phyloP scores from a whole-genome alignment of 2,888 invertebrate genomes.

The Mythimna vitellina region DNA sequence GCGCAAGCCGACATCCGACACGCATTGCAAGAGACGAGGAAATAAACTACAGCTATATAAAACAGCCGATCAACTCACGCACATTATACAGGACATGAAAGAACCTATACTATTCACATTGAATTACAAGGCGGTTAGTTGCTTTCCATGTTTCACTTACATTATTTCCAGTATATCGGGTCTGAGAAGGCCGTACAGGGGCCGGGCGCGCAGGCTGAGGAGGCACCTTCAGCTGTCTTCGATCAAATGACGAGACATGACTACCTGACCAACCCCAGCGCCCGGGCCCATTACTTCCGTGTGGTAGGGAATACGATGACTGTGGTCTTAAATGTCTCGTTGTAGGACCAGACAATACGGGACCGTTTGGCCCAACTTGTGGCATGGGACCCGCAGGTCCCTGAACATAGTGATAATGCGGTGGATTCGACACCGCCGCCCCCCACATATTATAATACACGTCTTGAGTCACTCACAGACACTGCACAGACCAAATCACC shows the following conservation, averaged over 20 bases:
- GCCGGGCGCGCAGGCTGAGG: conserved; percentile 86
- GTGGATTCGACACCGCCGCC: conserved; percentile 86
- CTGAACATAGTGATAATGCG: conserved; percentile 86
- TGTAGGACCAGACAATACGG: conserved; percentile 82
- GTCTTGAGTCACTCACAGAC: conserved; percentile 73
- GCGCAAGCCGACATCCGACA: conserved; percentile 81
- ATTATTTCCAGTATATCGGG: conserved; percentile 80
- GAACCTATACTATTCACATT: conserved; percentile 55
- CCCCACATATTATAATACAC: conserved; percentile 86
- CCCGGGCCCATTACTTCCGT: conserved; percentile 89
- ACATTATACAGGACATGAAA: conserved; percentile 77
- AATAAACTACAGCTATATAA: conserved; percentile 76
- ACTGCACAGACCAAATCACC: conserved; percentile 80
- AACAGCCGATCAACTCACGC: conserved; percentile 72
- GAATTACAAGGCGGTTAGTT: conserved; percentile 51
- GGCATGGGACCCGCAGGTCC: conserved; percentile 78
- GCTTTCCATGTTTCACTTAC: conserved; percentile 72
- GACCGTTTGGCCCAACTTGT: conserved; percentile 82
- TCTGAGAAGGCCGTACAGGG: conserved; percentile 81
- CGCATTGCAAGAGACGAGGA: conserved; percentile 85
- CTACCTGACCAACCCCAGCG: conserved; percentile 90
- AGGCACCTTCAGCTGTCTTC: conserved; percentile 86
- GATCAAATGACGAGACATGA: conserved; percentile 88
- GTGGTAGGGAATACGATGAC: conserved; percentile 89
- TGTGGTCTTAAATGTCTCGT: conserved; percentile 84